Conservation (phyloP, 1,140 invertebrate species). For the Drosophila nasuta region DNA sequence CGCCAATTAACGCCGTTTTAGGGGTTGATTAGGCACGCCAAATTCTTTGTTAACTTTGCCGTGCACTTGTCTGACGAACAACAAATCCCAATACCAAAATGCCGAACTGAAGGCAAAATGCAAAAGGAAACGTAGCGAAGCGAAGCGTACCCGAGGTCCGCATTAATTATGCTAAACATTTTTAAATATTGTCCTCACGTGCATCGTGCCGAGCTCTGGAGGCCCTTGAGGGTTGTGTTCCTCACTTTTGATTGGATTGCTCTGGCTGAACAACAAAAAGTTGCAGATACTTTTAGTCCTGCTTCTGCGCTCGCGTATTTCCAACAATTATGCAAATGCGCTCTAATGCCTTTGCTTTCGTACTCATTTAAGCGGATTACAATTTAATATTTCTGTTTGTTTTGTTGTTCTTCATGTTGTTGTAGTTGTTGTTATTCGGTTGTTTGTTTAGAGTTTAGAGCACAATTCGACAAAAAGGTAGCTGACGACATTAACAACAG, state of each 20-base stretch:
- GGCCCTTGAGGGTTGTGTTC: constrained; percentile 63
- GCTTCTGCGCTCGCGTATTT: constrained; percentile 42
- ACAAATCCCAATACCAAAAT: constrained; percentile 19
- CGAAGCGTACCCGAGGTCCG: constrained; percentile 31
- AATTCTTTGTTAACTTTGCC: constrained; percentile 69
- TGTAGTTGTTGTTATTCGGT: constrained; percentile 35
- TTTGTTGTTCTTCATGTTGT: constrained; percentile 27
- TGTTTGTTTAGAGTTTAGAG: constrained; percentile 51
- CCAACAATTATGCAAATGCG: constrained; percentile 83
- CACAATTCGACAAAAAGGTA: constrained; percentile 44
- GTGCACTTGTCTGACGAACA: constrained; percentile 56
- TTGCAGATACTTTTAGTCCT: constrained; percentile 22
- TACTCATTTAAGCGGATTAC: constrained; percentile 84
- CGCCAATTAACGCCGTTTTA: constrained; percentile 79
- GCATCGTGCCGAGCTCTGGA: constrained; percentile 41
- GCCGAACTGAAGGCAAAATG: neutral
- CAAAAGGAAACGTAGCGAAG: neutral
- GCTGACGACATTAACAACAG: constrained; percentile 5
- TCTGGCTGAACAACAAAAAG: constrained; percentile 30
- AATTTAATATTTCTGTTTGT: constrained; percentile 84
- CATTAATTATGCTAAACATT: constrained; percentile 85
- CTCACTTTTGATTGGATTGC: constrained; percentile 76
- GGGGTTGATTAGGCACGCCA: constrained; percentile 83
- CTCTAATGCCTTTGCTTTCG: constrained; percentile 74
- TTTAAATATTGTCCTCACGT: constrained; percentile 85